Evolutionary conservation across 1,140 invertebrate genomes (phyloP), one percentile per base, ranked within the genome.

Genomic region (Radopholus similis): DNA sequence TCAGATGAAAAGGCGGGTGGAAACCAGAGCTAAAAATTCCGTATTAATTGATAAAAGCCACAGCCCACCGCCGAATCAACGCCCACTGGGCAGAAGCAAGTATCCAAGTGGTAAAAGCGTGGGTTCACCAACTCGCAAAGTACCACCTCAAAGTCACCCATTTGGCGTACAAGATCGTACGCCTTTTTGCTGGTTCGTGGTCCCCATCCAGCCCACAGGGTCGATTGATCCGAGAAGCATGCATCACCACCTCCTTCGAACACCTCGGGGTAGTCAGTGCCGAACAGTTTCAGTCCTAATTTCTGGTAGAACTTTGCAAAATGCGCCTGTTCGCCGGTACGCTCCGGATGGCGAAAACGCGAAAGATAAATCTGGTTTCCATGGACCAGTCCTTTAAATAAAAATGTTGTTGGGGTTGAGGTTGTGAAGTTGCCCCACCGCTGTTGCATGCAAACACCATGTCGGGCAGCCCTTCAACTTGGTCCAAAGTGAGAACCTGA

Each of bases 241-340:
- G 78, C 81, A 59, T 81, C 79, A 6, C 79, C 79, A 11, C 79
- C 79, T 21, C 79, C 79, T 65, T 81, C 79, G 64, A 81, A 81
- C 42, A 59, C 70, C 30, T 78, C 71, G 0, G 65, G 40, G 65
- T 80, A 81, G 44, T 77, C 72, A 11, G 70, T 68, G 21, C 79
- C 79, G 38, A 72, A 53, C 42, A 77, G 63, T 49, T 78, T 34
- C 53, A 77, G 77, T 0, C 68, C 70, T 28, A 82, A 73, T n/a
- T 71, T 44, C 53, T 80, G 74, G 66, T 76, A 81, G 77, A 80
- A 81, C 23, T 71, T 56, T 32, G 80, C 40, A 64, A 78, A 81
- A 44, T 77, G 72, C 26, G 62, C 18, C 55, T 83, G 76, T 42
- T 81, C 79, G 9, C 81, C 81, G 21, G 68, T 62, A 21, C 78